A percentile compares a stretch with the other conserved stretches of the same genome.
These are phyloP conservation scores for Sminthurides bifidus DNA, from an alignment of 1,140 invertebrate genomes.

Conservation along the genomic window DNA sequence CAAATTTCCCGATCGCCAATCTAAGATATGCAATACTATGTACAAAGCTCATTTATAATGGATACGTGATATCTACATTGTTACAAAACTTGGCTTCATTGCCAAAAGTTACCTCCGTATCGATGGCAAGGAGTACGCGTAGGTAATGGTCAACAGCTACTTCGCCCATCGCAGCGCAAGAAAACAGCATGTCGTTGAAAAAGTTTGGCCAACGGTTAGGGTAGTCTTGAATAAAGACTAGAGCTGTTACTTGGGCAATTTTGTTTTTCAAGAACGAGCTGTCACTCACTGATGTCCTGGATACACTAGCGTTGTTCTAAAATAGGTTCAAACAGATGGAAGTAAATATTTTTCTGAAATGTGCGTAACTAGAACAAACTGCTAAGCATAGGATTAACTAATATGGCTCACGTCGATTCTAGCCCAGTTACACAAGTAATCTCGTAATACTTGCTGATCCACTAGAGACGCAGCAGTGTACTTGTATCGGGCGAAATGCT, in stretches of 20 bases:
- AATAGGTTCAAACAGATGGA: background rate
- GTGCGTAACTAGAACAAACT: background rate
- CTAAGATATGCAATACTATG: conserved; percentile 3
- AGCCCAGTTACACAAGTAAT: conserved; percentile 34
- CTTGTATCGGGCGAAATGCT: conserved; percentile 39
- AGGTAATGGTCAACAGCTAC: conserved; percentile 43
- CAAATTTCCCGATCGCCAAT: conserved; percentile 44
- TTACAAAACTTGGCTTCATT: too few relatives aligned
- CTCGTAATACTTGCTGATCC: conserved; percentile 31
- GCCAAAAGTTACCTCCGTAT: conserved; percentile 36
- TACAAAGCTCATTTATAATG: background rate
- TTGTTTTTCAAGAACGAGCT: conserved; percentile 40
- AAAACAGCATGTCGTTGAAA: conserved; percentile 41
- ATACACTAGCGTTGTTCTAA: background rate
- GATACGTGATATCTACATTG: too few relatives aligned
- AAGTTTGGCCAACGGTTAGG: conserved; percentile 44
- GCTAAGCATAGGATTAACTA: background rate
- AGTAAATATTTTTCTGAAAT: background rate
- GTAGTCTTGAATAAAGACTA: conserved; percentile 44
- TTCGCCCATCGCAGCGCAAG: conserved; percentile 36
- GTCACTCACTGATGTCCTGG: background rate
- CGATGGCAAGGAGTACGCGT: conserved; percentile 43
- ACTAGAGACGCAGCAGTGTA: conserved; percentile 26
- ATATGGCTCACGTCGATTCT: conserved; percentile 18
- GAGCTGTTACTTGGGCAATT: conserved; percentile 43